Evolutionary conservation across 1,140 invertebrate species (phyloP), one percentile per base, ranked within the genome.

Genomic region (Thrips palmi): DNA sequence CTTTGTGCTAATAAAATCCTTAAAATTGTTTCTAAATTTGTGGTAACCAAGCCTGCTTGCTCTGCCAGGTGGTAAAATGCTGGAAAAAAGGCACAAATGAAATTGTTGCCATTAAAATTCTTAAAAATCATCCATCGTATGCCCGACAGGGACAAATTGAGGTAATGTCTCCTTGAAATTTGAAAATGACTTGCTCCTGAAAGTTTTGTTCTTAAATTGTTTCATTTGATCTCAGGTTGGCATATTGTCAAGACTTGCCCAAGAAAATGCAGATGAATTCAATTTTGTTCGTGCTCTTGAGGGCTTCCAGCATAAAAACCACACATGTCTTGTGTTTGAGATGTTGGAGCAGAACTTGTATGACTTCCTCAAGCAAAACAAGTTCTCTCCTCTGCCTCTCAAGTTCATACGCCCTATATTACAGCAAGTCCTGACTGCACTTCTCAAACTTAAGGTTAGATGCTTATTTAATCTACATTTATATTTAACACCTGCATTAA

Each of bases 51-150:
- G 22, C 21, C 33, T 42, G 11, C 35, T 45, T 46, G 35, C 39
- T 15, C 43, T 49, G 51, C 12, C 49, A 73, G 71, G 93, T 98
- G 48, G 93, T 97, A 49, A 99, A 98, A 67, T 98, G 94, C 61
- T 98, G 94, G 94, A 98, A 99, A 61, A 97, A 97, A 59, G 94
- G 94, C 56, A 98, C 94, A 40, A 98, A 94, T 59, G 93, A 98
- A 63, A 97, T 98, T 52, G 93, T 98, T 44, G 94, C 94, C 52
- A 98, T 98, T 55, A 99, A 99, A 70, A 98, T 98, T 55, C 65
- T 98, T 20, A 99, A 99, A 64, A 99, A 99, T 67, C 94, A 99
- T 69, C 94, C 94, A 36, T 97, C 92, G 37, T 99, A 99, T 68
- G 93, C 93, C 41, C 74, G 94, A 49, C 94, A 99, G 68, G 94